Evolutionary conservation across 1,140 invertebrate species (phyloP).

Genomic region (Parasteatoda tepidariorum): DNA sequence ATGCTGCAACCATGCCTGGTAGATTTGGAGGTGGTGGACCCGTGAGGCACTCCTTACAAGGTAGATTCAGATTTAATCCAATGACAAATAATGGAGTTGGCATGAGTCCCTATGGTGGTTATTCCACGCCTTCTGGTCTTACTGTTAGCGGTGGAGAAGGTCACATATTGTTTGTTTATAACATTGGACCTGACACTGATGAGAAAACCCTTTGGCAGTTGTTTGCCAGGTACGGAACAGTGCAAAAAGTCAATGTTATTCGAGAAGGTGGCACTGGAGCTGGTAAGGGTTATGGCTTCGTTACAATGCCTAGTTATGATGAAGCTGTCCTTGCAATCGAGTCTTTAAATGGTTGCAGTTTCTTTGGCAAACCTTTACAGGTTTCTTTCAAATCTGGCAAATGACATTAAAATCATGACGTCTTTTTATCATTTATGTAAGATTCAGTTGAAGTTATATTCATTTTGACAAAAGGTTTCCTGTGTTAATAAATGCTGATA

Average conservation of each 20-base stretch:
- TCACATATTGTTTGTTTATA: conserved; percentile 69
- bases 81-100: conserved; percentile 36
- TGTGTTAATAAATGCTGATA: too few relatives aligned
- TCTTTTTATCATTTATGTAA: too few relatives aligned
- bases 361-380: conserved; percentile 68
- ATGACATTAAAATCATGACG: conserved; percentile 12
- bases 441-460: too few relatives aligned
- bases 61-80: conserved; percentile 58
- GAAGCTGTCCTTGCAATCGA: conserved; percentile 69
- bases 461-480: too few relatives aligned
- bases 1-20: conserved; percentile 9
- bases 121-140: not conserved
- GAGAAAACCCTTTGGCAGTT: conserved; percentile 68
- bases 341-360: conserved; percentile 68
- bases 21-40: conserved; percentile 44
- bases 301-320: conserved; percentile 70
- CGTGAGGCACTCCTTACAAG: conserved; percentile 44
- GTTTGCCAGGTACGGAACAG: conserved; percentile 69
- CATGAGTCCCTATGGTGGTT: conserved; percentile 20
- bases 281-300: conserved; percentile 70
- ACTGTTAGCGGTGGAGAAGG: conserved; percentile 58
- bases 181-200: conserved; percentile 69
- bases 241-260: conserved; percentile 69
- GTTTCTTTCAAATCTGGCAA: conserved; percentile 68
- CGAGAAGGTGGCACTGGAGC: conserved; percentile 66